Base-by-base conservation (phyloP, 2,113 vertebrate genomes). In the Verasper variegatus region DNA sequence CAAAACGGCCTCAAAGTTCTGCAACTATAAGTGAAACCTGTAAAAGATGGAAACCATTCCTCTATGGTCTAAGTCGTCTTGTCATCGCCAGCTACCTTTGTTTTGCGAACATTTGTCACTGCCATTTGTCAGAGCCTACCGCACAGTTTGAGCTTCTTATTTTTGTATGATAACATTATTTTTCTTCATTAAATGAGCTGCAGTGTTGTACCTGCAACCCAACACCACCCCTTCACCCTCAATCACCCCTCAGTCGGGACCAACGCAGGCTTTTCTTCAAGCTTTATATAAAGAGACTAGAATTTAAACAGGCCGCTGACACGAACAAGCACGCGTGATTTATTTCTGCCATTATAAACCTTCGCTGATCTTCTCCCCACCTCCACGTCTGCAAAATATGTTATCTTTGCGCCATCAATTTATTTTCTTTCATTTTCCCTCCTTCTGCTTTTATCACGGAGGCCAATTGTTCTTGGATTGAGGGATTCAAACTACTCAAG, bases 301-400 rank as follows among this genome's bases (percentile, higher is more conserved):
- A 86, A 78, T 78, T 89, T 80, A 90, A 94, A 92, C 90, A 86
- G 76, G 75, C 70, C 73, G 17, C 86, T 92, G 91, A 93, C 94
- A 91, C 77, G 70, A 86, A 78, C 74, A 68, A 69, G 56, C 37
- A 82, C 76, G 17, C 71, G 71, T 93, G 91, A 93, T 95, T 95
- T 93, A 96, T 95, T 93, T 80, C 87, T 70, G 84, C 88, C 90
- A 92, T 95, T 92, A 93, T 86, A 93, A 92, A 93, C 92, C 89
- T 83, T 68, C 27, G 73, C 92, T 78, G 82, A 91, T 94, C 92
- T 86, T 88, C 89, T 83, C 78, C 55, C 54, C n/a, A 75, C 67
- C 68, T 87, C 91, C 80, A 86, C 23, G 89, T 85, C 85, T 81
- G 77, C 58, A 3, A 91, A 86, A 85, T 90, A 89, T 93, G 94